Evolutionary conservation across 1,140 invertebrate genomes (phyloP), one percentile per base, ranked within the genome.

Genomic region (Cardiocondyla obscurior): DNA sequence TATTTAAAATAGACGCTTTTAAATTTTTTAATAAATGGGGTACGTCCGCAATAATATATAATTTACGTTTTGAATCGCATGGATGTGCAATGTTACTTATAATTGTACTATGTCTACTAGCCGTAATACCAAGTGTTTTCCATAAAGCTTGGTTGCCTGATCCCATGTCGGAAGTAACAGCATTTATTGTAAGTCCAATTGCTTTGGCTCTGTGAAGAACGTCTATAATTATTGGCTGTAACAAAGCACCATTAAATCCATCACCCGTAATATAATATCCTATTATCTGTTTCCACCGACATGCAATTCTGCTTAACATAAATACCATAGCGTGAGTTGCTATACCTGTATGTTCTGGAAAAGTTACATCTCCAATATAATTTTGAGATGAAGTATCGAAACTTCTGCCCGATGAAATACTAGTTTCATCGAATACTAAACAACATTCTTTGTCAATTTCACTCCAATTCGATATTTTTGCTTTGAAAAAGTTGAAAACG

Each of bases 231-330:
- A 65, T 65, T 65, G 39, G 6, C n/a, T 44, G 12, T 16, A 65
- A 65, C 16, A 14, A 16, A 65, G 14, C 22, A 7, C 82, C 82
- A 60, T 84, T 22, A 53, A 69, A 67, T 16, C 60, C 39, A 39
- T 60, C 67, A 44, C 60, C 22, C n/a, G 76, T 86, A 42, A 74
- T 81, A 65, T 86, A 49, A 64, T 81, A 83, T 1, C 53, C 69
- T 19, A 86, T 76, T 36, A 81, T 58, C 51, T 86, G 82, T 44
- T 86, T 86, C 82, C 76, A 86, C n/a, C 76, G 19, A 69, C 42
- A 25, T 53, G 42, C 53, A 57, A 81, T 44, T 44, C 82, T 82
- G 16, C 39, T 58, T 57, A 83, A 51, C 57, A 84, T 74, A 81
- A 84, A 84, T 33, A 84, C 76, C 14, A 86, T 51, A 22, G 44